Conservation (phyloP, 1,140 invertebrate species). For the Oncopodura yosiiana region DNA sequence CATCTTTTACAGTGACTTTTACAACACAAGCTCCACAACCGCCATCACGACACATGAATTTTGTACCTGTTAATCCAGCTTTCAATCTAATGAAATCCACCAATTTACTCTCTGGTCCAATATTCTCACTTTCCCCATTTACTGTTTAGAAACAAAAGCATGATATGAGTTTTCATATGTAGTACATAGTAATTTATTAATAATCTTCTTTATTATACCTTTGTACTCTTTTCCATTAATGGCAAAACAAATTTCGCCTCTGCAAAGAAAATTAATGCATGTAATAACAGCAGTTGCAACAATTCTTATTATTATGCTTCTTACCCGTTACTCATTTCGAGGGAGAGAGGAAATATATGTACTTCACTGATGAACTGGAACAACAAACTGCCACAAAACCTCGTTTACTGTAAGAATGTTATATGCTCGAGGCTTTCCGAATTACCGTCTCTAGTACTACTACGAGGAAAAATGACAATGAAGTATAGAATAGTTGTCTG, state of each 20-base stretch:
- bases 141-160: slow-evolving; percentile 2
- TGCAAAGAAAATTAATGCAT: neutral
- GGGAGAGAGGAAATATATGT: too few relatives aligned
- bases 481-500: too few relatives aligned
- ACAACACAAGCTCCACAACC: slow-evolving; percentile 28
- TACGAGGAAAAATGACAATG: too few relatives aligned
- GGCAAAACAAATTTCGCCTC: slow-evolving; percentile 2
- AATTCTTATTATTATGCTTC: neutral
- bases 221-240: slow-evolving; percentile 23
- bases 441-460: too few relatives aligned
- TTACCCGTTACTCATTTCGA: too few relatives aligned
- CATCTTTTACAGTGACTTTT: slow-evolving; percentile 13
- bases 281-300: neutral
- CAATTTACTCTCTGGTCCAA: neutral
- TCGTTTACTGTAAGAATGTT: too few relatives aligned
- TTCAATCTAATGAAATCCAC: slow-evolving; percentile 25
- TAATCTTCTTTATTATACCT: slow-evolving; percentile 13
- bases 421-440: too few relatives aligned
- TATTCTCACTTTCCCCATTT: neutral
- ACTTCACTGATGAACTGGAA: too few relatives aligned
- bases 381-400: too few relatives aligned
- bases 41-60: slow-evolving; percentile 28
- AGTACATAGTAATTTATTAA: neutral
- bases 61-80: slow-evolving; percentile 23
- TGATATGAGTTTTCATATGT: neutral